Conservation (phyloP, 2,888 invertebrate species). For the Torymus auratus region DNA sequence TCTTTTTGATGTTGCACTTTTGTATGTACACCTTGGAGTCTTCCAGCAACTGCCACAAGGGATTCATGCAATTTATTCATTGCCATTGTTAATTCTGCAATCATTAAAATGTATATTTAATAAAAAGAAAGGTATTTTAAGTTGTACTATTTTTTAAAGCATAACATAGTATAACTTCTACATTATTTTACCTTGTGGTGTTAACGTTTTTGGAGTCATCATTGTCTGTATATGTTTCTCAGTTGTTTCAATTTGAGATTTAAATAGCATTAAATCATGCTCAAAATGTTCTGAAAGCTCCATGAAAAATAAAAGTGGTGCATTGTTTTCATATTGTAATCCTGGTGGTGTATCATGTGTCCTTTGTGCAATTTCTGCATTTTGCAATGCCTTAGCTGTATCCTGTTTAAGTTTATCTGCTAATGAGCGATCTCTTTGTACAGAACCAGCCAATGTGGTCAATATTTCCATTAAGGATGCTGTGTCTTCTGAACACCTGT, state of each 20-base stretch:
- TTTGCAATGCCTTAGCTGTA: conserved; percentile 84
- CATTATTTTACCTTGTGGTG: conserved; percentile 80
- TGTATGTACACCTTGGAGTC: conserved; percentile 88
- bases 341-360: conserved; percentile 87
- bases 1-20: conserved; percentile 90
- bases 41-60: conserved; percentile 91
- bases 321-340: conserved; percentile 86
- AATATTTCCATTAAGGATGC: conserved; percentile 80
- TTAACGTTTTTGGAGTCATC: conserved; percentile 81
- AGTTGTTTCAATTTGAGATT: conserved; percentile 85
- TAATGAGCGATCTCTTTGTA: conserved; percentile 80
- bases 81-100: conserved; percentile 86
- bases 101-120: conserved; percentile 32
- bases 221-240: conserved; percentile 85
- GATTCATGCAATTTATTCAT: conserved; percentile 91
- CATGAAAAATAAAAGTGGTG: conserved; percentile 85
- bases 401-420: conserved; percentile 84
- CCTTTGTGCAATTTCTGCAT: conserved; percentile 87
- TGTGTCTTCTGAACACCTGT: conserved; percentile 82
- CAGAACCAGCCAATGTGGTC: conserved; percentile 81
- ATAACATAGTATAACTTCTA: no score
- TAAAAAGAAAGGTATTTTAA: conserved; percentile 4
- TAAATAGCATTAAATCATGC: conserved; percentile 82
- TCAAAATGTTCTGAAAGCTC: conserved; percentile 85
- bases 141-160: no score